Percentiles rank a stretch among this genome's conserved stretches.
Conservation (phyloP, 2,113 vertebrate genomes). For the Sceloporus undulatus region DNA sequence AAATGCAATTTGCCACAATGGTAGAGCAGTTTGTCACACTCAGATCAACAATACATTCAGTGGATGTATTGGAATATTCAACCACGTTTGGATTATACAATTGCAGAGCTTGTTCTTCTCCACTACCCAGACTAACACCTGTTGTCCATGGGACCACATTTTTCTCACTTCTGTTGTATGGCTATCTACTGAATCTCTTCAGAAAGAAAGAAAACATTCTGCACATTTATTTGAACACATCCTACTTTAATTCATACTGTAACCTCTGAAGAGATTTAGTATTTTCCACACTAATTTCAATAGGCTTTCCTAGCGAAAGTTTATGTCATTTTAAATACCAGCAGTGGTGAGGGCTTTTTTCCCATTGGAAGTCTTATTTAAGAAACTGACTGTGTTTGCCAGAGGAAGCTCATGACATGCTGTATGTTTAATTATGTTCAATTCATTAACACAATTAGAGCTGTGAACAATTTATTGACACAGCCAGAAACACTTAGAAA, state of each 20-base stretch:
- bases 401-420: slow-evolving; percentile 75
- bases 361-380: slow-evolving; percentile 56
- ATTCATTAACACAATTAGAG: slow-evolving; percentile 84
- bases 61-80: not conserved
- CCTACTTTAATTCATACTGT: not conserved
- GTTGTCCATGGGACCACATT: not conserved
- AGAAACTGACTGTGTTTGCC: slow-evolving; percentile 74
- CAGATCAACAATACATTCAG: slow-evolving; percentile 45
- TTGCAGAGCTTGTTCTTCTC: not conserved
- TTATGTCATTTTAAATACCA: slow-evolving; percentile 27
- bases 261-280: not conserved
- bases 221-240: slow-evolving; percentile 10
- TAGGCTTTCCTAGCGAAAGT: not conserved
- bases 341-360: slow-evolving; percentile 30
- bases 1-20: no score
- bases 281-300: slow-evolving; percentile 22
- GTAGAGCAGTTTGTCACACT: slow-evolving; percentile 60
- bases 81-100: not conserved
- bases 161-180: not conserved
- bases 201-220: not conserved
- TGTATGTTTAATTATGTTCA: slow-evolving; percentile 83
- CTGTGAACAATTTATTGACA: slow-evolving; percentile 81
- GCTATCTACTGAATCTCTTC: not conserved
- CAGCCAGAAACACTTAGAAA: slow-evolving; percentile 79
- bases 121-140: not conserved